phyloP scores from a whole-genome alignment of 2,888 invertebrate genomes.

The Drosophila lutescens region DNA sequence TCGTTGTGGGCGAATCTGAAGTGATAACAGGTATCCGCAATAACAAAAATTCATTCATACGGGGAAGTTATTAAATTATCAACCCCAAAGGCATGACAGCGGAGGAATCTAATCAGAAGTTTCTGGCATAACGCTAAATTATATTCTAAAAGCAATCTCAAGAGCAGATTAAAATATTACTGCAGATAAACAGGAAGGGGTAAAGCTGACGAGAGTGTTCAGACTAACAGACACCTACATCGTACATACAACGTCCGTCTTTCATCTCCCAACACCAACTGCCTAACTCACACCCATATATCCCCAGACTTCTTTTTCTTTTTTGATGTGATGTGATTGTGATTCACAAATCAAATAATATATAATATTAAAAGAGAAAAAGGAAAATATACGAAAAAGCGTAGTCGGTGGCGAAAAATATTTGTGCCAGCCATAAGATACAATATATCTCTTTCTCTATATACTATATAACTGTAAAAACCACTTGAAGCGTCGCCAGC shows the following conservation, averaged over 20 bases:
- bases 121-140: slow-evolving; percentile 57
- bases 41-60: slow-evolving; percentile 44
- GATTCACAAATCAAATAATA: slow-evolving; percentile 75
- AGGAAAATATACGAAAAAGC: slow-evolving; percentile 32
- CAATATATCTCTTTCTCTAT: slow-evolving; percentile 50
- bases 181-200: slow-evolving; percentile 67
- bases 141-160: slow-evolving; percentile 54
- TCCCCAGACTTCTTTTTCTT: slow-evolving; percentile 33
- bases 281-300: slow-evolving; percentile 25
- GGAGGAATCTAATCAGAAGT: slow-evolving; percentile 55
- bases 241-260: slow-evolving; percentile 4
- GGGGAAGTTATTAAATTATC: slow-evolving; percentile 69
- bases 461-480: slow-evolving; percentile 70
- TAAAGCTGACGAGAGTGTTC: slow-evolving; percentile 20
- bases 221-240: slow-evolving; percentile 56
- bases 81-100: slow-evolving; percentile 31
- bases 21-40: slow-evolving; percentile 34
- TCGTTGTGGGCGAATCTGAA: slow-evolving; percentile 12
- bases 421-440: slow-evolving; percentile 71
- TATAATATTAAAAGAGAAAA: slow-evolving; percentile 55
- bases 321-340: slow-evolving; percentile 43
- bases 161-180: slow-evolving; percentile 73
- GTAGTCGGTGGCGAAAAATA: slow-evolving; percentile 70
- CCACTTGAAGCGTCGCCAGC: slow-evolving; percentile 58
- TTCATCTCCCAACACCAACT: slow-evolving; percentile 25